Conservation (phyloP, 92 coral and sea anemone genomes). For the Palythoa grandiflora region DNA sequence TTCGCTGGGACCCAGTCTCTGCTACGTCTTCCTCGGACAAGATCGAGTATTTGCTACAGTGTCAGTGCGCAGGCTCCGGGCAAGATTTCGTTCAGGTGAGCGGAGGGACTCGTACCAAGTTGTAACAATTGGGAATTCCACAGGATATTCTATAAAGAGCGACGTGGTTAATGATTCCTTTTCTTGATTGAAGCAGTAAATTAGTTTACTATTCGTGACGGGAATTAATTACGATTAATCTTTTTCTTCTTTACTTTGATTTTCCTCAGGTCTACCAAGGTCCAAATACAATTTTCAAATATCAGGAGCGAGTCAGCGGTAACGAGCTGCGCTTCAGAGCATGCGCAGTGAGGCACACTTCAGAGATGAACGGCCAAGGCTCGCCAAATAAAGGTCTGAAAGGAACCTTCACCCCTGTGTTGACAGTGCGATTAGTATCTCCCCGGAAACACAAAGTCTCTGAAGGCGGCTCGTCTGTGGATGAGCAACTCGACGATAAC, state of each 20-base stretch:
- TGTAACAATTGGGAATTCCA: neutral
- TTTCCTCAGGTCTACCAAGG: slow-evolving; percentile 84
- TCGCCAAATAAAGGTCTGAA: slow-evolving; percentile 79
- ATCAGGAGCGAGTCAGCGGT: slow-evolving; percentile 59
- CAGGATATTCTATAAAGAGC: no score
- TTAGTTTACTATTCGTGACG: no score
- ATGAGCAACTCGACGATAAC: slow-evolving; percentile 37
- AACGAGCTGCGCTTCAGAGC: slow-evolving; percentile 84
- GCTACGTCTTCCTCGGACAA: slow-evolving; percentile 71
- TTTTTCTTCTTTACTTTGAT: neutral
- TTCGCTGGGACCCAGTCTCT: slow-evolving; percentile 87
- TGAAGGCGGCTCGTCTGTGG: slow-evolving; percentile 61
- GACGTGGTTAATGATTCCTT: no score
- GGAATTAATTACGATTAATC: no score
- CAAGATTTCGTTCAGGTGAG: slow-evolving; percentile 86
- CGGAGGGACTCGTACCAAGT: neutral
- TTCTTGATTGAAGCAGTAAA: no score
- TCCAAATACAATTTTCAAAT: slow-evolving; percentile 63
- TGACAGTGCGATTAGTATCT: slow-evolving; percentile 72
- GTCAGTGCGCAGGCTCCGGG: slow-evolving; percentile 77
- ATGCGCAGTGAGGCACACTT: slow-evolving; percentile 84
- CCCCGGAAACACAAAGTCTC: slow-evolving; percentile 68
- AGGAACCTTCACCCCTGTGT: slow-evolving; percentile 76
- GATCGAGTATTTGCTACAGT: slow-evolving; percentile 82
- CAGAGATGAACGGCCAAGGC: slow-evolving; percentile 51